Conservation (phyloP, 2,888 invertebrate genomes). For the Nineta flava region DNA sequence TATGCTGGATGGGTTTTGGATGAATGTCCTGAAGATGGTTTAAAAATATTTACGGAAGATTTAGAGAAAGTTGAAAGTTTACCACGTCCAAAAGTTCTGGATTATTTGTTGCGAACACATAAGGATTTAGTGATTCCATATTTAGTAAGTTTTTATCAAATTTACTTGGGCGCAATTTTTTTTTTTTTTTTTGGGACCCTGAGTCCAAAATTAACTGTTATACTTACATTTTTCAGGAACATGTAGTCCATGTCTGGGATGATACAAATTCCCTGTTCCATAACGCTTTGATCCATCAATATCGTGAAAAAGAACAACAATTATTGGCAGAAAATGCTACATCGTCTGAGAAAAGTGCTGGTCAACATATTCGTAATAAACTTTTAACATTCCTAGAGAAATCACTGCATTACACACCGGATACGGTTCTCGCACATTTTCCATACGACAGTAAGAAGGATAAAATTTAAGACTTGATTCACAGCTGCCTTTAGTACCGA, state of each 20-base stretch:
- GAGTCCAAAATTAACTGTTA: not conserved
- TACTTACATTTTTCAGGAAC: constrained; percentile 55
- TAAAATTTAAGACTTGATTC: not conserved
- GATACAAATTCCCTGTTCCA: constrained; percentile 77
- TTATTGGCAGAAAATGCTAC: constrained; percentile 22
- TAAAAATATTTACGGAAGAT: constrained; percentile 79
- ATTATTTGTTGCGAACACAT: constrained; percentile 72
- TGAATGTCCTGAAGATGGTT: constrained; percentile 74
- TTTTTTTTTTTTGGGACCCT: not conserved
- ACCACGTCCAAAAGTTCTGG: constrained; percentile 75
- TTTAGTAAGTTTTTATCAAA: constrained; percentile 31
- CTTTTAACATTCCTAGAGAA: constrained; percentile 66
- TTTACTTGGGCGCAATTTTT: too few species aligned
- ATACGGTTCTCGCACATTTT: constrained; percentile 72
- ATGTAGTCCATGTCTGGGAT: constrained; percentile 79
- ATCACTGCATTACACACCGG: constrained; percentile 70
- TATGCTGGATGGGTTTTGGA: constrained; percentile 87
- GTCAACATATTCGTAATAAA: constrained; percentile 39
- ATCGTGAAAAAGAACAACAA: constrained; percentile 50
- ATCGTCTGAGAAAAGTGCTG: constrained; percentile 29
- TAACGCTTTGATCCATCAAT: constrained; percentile 78
- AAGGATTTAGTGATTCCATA: constrained; percentile 77
- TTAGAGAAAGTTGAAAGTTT: constrained; percentile 74
- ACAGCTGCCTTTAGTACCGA: too few species aligned
- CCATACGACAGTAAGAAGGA: constrained; percentile 47